These are phyloP conservation scores for Troides helena DNA, from an alignment of 2,888 invertebrate species.

Conservation along the genomic window DNA sequence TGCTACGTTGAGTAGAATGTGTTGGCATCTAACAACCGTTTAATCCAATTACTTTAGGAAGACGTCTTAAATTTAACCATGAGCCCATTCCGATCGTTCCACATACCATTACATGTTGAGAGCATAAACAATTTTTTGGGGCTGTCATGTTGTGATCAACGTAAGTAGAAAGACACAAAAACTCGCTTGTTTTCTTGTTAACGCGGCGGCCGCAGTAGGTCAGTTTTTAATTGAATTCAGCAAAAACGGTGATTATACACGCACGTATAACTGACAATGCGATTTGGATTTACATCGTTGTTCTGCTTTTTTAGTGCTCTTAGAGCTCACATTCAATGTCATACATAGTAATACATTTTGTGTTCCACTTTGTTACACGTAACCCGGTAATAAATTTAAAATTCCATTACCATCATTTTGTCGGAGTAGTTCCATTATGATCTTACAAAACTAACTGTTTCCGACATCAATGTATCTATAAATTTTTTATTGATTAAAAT, in stretches of 20 bases:
- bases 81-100: constrained; percentile 30
- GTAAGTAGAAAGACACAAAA: constrained; percentile 37
- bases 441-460: too few relatives aligned
- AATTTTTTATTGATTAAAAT: too few relatives aligned
- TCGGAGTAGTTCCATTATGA: too few relatives aligned
- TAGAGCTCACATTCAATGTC: constrained; percentile 32
- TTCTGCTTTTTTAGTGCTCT: constrained; percentile 35
- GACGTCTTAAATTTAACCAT: constrained; percentile 40
- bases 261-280: constrained; percentile 62
- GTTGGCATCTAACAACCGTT: constrained; percentile 35
- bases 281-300: constrained; percentile 50
- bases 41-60: constrained; percentile 46
- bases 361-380: constrained; percentile 31
- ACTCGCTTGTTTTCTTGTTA: constrained; percentile 49
- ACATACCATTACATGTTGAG: constrained; percentile 28
- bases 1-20: constrained; percentile 26
- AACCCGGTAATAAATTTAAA: constrained; percentile 19
- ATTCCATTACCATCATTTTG: constrained; percentile 6
- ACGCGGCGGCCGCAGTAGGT: constrained; percentile 58
- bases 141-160: constrained; percentile 40
- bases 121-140: constrained; percentile 38
- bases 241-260: constrained; percentile 72
- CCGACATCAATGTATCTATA: too few relatives aligned
- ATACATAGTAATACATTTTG: constrained; percentile 34
- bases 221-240: constrained; percentile 73